Base-by-base conservation (phyloP, 2,113 vertebrate genomes). In the Notothenia coriiceps region DNA sequence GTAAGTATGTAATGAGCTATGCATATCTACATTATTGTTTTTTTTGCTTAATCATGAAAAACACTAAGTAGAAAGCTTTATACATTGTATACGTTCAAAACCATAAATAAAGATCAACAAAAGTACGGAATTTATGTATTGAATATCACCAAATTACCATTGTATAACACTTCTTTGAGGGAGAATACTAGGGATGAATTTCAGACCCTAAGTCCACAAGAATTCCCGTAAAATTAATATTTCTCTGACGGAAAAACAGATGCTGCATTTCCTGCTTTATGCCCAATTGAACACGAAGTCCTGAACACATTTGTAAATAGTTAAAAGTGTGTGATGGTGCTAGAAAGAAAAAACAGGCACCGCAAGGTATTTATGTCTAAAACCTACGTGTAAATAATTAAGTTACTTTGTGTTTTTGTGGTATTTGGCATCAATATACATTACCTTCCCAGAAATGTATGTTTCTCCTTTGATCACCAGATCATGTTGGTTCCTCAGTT, bases 91-190 rank as follows among this genome's bases (percentile, higher is more conserved):
- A 29, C 14, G 10, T 76, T 22, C 51, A 18, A 7, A 3, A 43
- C n/a, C 0, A 0, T 10, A 33, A 76, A 13, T 29, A 29, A 56
- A 47, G 33, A 35, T 44, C 11, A 76, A 59, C 50, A 71, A 10
- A 69, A 50, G 17, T 29, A n/a, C 18, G 59, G n/a, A 11, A 63
- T 50, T 29, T 20, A 11, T 56, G 13, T 49, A 3, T 20, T 12
- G 55, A 20, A 70, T 12, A n/a, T 17, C 20, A 43, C 22, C 62
- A 81, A 29, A 33, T 73, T 6, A 59, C 46, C 11, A 68, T 77
- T 66, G 15, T 22, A 47, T 35, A 63, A 62, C 22, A 12, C 46
- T 59, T 57, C 49, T 33, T 2, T 63, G 18, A 52, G 22, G 6
- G 25, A 13, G 18, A 40, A 40, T 40, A 35, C 4, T 35, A 35